Percentiles rank a stretch among this genome's conserved stretches.
Conservation (phyloP, 2,797 vertebrate genomes). For the Myotis pilosus region DNA sequence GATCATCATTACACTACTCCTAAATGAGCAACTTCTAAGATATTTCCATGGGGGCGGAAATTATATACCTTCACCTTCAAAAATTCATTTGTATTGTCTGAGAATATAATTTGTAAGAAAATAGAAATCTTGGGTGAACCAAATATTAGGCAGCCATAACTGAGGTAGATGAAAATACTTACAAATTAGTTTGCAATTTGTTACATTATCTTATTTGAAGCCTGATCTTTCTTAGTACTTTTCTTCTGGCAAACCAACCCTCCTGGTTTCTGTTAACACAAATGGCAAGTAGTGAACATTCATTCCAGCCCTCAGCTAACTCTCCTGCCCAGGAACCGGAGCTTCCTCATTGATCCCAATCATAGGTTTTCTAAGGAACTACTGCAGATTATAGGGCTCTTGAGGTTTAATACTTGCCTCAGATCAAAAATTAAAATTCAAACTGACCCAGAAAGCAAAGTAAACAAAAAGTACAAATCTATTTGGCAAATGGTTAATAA, state of each 20-base stretch:
- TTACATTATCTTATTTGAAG: neutral
- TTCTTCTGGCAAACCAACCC: conserved; percentile 15
- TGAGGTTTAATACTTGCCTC: neutral
- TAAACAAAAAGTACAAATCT: neutral
- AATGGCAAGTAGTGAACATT: neutral
- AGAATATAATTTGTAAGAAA: conserved; percentile 1
- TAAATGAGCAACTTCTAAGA: conserved; percentile 28
- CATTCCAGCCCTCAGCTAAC: neutral
- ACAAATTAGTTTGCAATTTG: conserved; percentile 12
- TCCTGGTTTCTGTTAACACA: conserved; percentile 13
- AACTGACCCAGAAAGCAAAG: conserved; percentile 34
- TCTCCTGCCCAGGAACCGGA: neutral
- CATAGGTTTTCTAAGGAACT: neutral
- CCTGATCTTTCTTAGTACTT: neutral
- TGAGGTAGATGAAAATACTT: neutral
- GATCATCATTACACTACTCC: neutral
- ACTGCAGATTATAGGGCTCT: neutral
- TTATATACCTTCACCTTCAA: neutral
- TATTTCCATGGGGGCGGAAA: neutral
- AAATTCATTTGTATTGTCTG: neutral
- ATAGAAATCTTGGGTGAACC: neutral
- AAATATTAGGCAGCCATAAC: conserved; percentile 6
- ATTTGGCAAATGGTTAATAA: conserved; percentile 11
- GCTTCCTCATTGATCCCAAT: neutral
- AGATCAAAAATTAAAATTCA: conserved; percentile 45